Base-by-base conservation (phyloP, 2,888 invertebrate species). In the Mechanitis messenoides region DNA sequence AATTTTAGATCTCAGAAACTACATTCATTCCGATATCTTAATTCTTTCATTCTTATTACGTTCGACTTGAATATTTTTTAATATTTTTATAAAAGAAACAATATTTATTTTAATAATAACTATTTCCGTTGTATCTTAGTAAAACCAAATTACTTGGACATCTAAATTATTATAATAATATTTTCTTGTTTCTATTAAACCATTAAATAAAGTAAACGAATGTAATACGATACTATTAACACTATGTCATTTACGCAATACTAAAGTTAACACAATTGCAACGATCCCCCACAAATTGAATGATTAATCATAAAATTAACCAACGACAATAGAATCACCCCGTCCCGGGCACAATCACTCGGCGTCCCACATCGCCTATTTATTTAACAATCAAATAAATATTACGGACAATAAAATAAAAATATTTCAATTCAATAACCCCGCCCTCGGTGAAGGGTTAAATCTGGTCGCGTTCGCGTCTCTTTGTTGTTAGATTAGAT, bases 241-340 rank as follows among this genome's bases (percentile, higher is more conserved):
- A 53, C 59, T 58, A 62, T 71, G 77, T 68, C 57, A 60, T 65
- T 70, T 69, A 68, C 65, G 63, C 66, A 72, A 84, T 83, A 78
- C 76, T 76, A 79, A 79, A 76, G 80, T 62, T 82, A 82, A 83
- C 75, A 79, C 77, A 80, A 80, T 80, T 74, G 81, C 80, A 79
- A 77, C 77, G 78, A 75, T 74, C 85, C 83, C 83, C 77, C 74
- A 75, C 73, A 73, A 77, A 79, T 71, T 71, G 76, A 79, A 87
- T 87, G 88, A 90, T 90, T 90, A 88, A 90, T 90, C 90, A 90
- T 89, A 89, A 90, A 90, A 90, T 89, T 90, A 88, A 88, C 87
- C 85, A 80, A 82, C 84, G 73, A 89, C 89, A 90, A 89, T 85
- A 71, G 77, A 69, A 69, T 70, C 80, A 79, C 84, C 87, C 85